phyloP scores from a whole-genome alignment of 30 jellyfish, hydroid and myxozoan genomes.

The Aurelia sp. region DNA sequence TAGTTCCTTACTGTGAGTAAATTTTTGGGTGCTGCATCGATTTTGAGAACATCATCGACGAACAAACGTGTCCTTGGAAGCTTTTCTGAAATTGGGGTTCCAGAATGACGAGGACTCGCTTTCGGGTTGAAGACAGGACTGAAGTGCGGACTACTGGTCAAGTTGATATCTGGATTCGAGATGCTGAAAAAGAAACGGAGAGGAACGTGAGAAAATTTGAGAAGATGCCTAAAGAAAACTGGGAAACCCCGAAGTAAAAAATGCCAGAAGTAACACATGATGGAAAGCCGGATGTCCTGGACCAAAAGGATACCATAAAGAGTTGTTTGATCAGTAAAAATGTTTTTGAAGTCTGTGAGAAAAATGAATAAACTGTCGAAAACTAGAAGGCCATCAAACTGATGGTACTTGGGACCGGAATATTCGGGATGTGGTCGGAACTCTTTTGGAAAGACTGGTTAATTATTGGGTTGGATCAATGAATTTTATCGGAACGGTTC shows the following conservation, averaged over 20 bases:
- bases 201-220: neutral
- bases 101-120: conserved; percentile 24
- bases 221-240: neutral
- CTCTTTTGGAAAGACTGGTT: too few species aligned
- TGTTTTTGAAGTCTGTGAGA: too few species aligned
- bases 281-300: too few species aligned
- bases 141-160: conserved; percentile 45
- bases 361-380: too few species aligned
- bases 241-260: neutral
- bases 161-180: conserved; percentile 31
- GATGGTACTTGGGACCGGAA: too few species aligned
- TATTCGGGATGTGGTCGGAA: too few species aligned
- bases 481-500: too few species aligned
- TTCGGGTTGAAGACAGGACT: conserved; percentile 54
- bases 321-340: too few species aligned
- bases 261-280: too few species aligned
- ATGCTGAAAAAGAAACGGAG: conserved; percentile 3
- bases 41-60: conserved; percentile 26
- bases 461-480: too few species aligned
- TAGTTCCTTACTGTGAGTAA: conserved; percentile 20
- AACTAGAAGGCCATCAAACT: too few species aligned
- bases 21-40: conserved; percentile 50
- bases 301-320: too few species aligned
- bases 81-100: conserved; percentile 71
- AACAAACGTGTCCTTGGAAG: conserved; percentile 68